Evolutionary conservation across 35 echinoderm and acorn worm species (phyloP).

Genomic region (Apostichopus parvimensis): DNA sequence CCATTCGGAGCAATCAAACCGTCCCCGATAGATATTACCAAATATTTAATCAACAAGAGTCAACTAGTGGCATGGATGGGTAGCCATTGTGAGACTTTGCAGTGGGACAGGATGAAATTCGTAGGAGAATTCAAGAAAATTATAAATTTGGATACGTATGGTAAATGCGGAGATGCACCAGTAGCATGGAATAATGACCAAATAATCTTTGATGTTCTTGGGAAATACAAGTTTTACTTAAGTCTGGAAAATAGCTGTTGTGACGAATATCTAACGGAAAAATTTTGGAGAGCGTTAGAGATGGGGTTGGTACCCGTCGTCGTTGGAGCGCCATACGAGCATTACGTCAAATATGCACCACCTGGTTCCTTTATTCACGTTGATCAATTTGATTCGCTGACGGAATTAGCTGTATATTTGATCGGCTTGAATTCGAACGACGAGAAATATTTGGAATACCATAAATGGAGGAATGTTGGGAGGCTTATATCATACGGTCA

Average conservation of each 20-base stretch:
- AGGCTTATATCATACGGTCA: conserved; percentile 50
- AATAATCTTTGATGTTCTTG: conserved; percentile 3
- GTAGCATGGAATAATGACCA: conserved; percentile 46
- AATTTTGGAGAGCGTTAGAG: conserved; percentile 72
- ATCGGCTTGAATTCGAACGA: conserved; percentile 61
- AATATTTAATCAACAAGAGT: conserved; percentile 29
- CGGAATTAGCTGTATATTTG: conserved; percentile 70
- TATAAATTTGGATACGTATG: not conserved
- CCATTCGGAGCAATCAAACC: conserved; percentile 15
- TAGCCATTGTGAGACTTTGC: conserved; percentile 49
- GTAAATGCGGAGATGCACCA: conserved; percentile 18
- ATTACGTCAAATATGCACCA: conserved; percentile 68
- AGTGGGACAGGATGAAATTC: conserved; percentile 54
- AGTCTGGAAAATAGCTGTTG: conserved; percentile 82
- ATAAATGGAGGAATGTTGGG: conserved; percentile 65
- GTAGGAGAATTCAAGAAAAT: not conserved
- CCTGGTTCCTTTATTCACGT: conserved; percentile 91
- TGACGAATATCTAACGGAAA: conserved; percentile 89
- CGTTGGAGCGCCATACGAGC: conserved; percentile 61
- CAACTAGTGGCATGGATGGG: conserved; percentile 42
- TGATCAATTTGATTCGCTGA: conserved; percentile 58
- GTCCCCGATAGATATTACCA: not conserved
- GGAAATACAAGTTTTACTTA: conserved; percentile 82
- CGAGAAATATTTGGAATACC: conserved; percentile 72
- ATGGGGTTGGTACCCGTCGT: conserved; percentile 77